Evolutionary conservation across 2,113 vertebrate species (phyloP), one percentile per base, ranked within the genome.

Genomic region (Podarcis raffonei): DNA sequence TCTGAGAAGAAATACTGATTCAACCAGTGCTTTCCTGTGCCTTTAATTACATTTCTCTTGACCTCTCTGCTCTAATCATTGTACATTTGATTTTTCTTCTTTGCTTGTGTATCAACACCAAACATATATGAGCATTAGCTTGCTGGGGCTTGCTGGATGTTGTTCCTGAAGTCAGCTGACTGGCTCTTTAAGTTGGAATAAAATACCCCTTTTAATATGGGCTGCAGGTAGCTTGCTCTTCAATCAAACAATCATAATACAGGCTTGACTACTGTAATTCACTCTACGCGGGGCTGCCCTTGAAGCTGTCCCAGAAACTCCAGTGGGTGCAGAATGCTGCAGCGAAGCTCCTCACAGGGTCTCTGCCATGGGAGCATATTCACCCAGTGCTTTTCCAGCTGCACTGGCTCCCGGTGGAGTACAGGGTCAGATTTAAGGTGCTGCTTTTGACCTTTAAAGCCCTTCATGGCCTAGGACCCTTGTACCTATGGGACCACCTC

Each of bases 1-100:
- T 85, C 32, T 94, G 71, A 85, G 16, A 4, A 32, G 87, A 79
- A 85, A 53, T 35, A 62, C 59, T 37, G 72, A 35, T 32, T 75
- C 32, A 75, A 5, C 15, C 72, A 75, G 13, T 35, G n/a, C 22
- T 90, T 86, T 87, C 57, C 72, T 57, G 23, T 4, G 37, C 74
- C 6, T 81, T 37, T 79, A 3, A 0, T 42, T 87, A 77, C 8
- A 0, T 80, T 88, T 74, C 74, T 85, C 62, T 35, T 83, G 11
- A 48, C 20, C 2, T 27, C 62, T 80, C 53, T 75, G 0, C 39
- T 42, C 39, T 25, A 3, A 23, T 62, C 75, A 48, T 42, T 42
- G 39, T 42, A 42, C 39, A 42, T 18, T 5, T 48, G 30, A 57
- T 27, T 87, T 18, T 32, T n/a, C 25, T 42, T 59, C 25, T 30